Conservation (phyloP, 1,140 invertebrate genomes). For the Chelonus insularis region DNA sequence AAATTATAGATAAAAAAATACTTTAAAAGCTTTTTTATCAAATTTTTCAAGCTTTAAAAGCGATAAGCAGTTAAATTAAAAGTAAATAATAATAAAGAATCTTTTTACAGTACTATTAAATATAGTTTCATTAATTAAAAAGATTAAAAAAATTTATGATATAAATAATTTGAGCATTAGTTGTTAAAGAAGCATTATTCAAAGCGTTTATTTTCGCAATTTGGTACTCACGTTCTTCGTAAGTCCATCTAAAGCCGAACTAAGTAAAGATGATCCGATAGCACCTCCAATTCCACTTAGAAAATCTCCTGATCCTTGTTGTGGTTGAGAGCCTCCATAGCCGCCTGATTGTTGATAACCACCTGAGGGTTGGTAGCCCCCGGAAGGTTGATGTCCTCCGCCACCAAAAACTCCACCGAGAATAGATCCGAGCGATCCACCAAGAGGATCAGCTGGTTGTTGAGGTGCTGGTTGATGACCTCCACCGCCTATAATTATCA, state of each 20-base stretch:
- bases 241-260: conserved; percentile 49
- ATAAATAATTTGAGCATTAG: not conserved
- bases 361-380: conserved; percentile 37
- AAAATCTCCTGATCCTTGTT: conserved; percentile 35
- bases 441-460: conserved; percentile 37
- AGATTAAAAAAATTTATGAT: too few species aligned
- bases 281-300: conserved; percentile 47
- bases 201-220: conserved; percentile 2
- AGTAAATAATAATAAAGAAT: too few species aligned
- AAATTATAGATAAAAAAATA: not conserved
- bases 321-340: too few species aligned
- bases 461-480: conserved; percentile 31
- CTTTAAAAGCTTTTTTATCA: not conserved
- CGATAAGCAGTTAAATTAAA: too few species aligned
- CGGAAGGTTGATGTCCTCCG: conserved; percentile 42
- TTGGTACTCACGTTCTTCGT: conserved; percentile 42
- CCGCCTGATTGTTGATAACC: conserved; percentile 33
- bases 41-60: not conserved
- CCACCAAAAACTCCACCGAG: conserved; percentile 51
- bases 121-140: too few species aligned
- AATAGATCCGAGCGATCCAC: conserved; percentile 47
- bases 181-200: not conserved
- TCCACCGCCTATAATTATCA: conserved; percentile 35
- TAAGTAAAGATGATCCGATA: conserved; percentile 47
- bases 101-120: too few species aligned